Percentiles rank a stretch among this genome's conserved stretches.
These are phyloP conservation scores for Limnodromus scolopaceus DNA, from an alignment of 2,797 vertebrate genomes.

Conservation along the genomic window DNA sequence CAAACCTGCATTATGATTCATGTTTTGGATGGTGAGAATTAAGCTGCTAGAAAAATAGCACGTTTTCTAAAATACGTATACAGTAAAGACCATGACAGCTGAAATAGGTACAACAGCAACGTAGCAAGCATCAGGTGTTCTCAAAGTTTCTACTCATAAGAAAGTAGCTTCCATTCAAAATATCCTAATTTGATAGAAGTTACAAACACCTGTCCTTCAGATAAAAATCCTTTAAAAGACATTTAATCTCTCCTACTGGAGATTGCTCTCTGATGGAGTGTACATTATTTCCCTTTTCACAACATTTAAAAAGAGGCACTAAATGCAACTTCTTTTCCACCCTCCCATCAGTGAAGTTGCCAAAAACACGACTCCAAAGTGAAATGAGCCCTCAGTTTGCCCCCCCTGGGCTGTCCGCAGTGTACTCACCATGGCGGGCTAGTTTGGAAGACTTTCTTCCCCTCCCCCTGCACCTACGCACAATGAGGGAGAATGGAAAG, in stretches of 20 bases:
- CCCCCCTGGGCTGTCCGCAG: neutral
- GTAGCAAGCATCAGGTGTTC: neutral
- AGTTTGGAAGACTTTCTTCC: constrained; percentile 66
- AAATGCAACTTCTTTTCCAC: neutral
- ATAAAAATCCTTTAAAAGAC: neutral
- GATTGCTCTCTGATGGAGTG: neutral
- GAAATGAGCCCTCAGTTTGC: neutral
- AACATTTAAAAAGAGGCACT: neutral
- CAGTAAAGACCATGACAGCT: neutral
- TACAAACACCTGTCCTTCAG: neutral
- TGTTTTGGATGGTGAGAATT: neutral
- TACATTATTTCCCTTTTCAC: neutral
- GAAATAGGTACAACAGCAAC: neutral
- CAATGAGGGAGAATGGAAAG: constrained; percentile 56
- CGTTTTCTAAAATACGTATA: neutral
- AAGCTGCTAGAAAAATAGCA: neutral
- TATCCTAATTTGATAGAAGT: neutral
- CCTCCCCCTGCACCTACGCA: constrained; percentile 52
- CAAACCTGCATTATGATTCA: neutral
- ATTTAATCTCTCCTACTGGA: neutral
- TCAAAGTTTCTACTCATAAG: neutral
- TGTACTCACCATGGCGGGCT: constrained; percentile 13
- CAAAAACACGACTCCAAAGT: neutral
- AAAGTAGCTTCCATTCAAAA: neutral
- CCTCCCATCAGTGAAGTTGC: neutral